A percentile compares a stretch with the other conserved stretches of the same genome.
These are phyloP conservation scores for Rhopalosiphum padi DNA, from an alignment of 1,140 invertebrate species.

Conservation along the genomic window DNA sequence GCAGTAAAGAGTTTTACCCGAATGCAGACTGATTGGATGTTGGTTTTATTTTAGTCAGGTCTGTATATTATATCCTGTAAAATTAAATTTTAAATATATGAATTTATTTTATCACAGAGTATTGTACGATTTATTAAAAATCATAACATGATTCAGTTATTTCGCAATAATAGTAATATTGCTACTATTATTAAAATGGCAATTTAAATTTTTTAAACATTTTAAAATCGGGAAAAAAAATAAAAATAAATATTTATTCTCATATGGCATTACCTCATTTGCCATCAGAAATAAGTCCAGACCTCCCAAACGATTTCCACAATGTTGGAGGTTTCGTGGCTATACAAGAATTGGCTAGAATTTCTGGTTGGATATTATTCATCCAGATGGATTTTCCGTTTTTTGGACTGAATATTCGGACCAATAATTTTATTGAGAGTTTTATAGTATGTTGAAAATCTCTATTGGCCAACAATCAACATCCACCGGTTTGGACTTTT, in stretches of 20 bases:
- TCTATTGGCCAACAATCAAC: not conserved
- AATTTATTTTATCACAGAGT: no score
- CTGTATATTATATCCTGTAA: not conserved
- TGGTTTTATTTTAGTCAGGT: constrained; percentile 22
- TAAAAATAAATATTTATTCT: not conserved
- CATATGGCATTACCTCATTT: not conserved
- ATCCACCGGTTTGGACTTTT: constrained; percentile 1
- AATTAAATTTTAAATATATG: no score
- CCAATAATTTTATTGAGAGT: constrained; percentile 19
- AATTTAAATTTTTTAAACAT: no score
- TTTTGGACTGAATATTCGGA: not conserved
- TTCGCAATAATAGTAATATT: no score
- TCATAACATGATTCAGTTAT: no score
- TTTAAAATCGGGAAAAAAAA: no score
- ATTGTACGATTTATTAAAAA: no score
- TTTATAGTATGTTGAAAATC: not conserved
- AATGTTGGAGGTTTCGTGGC: not conserved
- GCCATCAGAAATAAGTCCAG: not conserved
- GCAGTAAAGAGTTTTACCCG: no score
- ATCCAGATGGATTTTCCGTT: constrained; percentile 13
- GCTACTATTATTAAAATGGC: no score
- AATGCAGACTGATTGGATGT: not conserved
- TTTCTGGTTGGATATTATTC: no score
- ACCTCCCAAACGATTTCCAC: not conserved
- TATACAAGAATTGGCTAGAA: not conserved